phyloP scores from a whole-genome alignment of 2,113 vertebrate species.

The Suncus etruscus region DNA sequence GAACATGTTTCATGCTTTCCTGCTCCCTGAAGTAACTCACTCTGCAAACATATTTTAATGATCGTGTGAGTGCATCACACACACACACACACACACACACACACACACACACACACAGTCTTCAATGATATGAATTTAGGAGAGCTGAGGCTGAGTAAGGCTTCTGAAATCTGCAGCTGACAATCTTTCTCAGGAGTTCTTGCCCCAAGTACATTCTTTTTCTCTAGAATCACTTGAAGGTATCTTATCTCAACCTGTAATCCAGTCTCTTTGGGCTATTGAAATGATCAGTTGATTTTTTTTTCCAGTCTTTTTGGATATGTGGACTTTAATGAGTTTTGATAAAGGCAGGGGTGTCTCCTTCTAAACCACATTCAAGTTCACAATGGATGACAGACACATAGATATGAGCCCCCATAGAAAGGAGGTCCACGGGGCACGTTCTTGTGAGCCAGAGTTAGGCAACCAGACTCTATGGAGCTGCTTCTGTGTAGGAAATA shows the following conservation, averaged over 20 bases:
- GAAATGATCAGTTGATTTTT: neutral
- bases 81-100: neutral
- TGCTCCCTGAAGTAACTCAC: neutral
- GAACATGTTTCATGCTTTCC: neutral
- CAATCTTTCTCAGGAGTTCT: neutral
- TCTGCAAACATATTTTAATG: neutral
- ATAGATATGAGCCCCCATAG: neutral
- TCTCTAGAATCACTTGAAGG: neutral
- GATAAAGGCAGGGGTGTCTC: neutral
- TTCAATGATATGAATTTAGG: neutral
- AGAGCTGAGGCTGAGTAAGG: neutral
- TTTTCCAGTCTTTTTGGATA: neutral
- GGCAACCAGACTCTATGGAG: constrained; percentile 23
- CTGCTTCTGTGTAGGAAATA: constrained; percentile 55
- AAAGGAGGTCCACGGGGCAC: neutral
- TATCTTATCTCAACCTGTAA: neutral
- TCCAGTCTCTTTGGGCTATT: neutral
- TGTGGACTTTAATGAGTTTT: neutral
- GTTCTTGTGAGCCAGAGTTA: neutral
- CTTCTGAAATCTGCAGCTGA: neutral
- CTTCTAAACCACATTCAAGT: neutral
- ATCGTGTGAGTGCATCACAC: neutral
- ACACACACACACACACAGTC: neutral
- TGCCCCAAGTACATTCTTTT: constrained; percentile 35
- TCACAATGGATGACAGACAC: neutral